Base-by-base conservation (phyloP, 2,113 vertebrate species). In the Clupea harengus region DNA sequence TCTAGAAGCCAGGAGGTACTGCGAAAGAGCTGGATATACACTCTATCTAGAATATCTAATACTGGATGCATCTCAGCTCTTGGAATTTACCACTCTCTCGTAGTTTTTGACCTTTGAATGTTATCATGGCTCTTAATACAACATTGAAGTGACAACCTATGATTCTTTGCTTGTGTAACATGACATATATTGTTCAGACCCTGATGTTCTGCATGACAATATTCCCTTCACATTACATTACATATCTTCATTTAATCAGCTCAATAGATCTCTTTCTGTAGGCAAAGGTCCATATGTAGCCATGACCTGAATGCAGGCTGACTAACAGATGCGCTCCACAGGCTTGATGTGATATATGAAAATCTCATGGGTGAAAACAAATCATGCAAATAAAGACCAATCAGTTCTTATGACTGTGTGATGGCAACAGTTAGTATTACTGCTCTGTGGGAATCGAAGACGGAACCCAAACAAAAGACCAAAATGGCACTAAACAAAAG, bases 1-100 rank as follows among this genome's bases (percentile, higher is more conserved):
- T 72, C 64, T 72, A 72, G 64, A 72, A 72, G 64, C 64, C 64
- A 72, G 64, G 64, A 72, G 6, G 10, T 15, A 72, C 64, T 72
- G 64, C 8, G 25, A 28, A 7, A 1, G 28, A 32, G 64, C 28
- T 10, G n/a, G 25, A 28, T 72, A 32, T 9, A 72, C n/a, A 11
- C 64, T 28, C 64, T 32, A 72, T 72, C 64, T 72, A 28, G 28
- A 72, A 72, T 10, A 8, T 28, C 25, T 32, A 8, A 72, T 9
- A 28, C 25, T 11, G 1, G 2, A 28, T 72, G 25, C 9, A 25
- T 72, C 64, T 72, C 64, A 32, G 64, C 25, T 28, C n/a, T 32
- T 72, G 25, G 25, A 72, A 25, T 72, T n/a, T n/a, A 4, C 20
- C 50, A 20, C 52, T 22, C 54, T 28, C 10, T 32, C 6, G 7